These are phyloP conservation scores for Lithosia quadra DNA, from an alignment of 2,888 invertebrate species.

Conservation along the genomic window DNA sequence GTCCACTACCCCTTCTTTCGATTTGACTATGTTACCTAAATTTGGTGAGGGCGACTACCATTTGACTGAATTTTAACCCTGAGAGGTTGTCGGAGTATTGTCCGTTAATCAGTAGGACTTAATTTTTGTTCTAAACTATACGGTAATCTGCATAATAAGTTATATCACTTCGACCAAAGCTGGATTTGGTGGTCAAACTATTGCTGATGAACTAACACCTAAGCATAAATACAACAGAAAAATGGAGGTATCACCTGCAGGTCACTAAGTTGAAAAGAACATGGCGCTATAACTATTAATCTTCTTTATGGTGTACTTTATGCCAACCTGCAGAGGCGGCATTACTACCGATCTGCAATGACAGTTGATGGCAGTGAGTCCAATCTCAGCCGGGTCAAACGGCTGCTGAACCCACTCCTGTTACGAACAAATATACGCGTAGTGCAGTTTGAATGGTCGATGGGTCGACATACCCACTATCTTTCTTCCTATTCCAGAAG, in stretches of 20 bases:
- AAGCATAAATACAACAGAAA: neutral
- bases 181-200: neutral
- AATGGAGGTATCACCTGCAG: neutral
- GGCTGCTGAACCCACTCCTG: slow-evolving; percentile 12
- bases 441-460: neutral
- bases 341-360: slow-evolving; percentile 7
- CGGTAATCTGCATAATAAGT: neutral
- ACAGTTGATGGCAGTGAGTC: slow-evolving; percentile 16
- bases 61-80: too few species aligned
- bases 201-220: neutral
- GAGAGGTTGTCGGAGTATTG: too few species aligned
- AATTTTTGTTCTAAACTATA: too few species aligned
- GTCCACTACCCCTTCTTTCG: too few species aligned
- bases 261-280: neutral
- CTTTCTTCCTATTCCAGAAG: neutral
- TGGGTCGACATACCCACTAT: neutral
- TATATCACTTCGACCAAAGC: too few species aligned
- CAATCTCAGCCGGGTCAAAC: slow-evolving; percentile 20
- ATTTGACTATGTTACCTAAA: too few species aligned
- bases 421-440: slow-evolving; percentile 1
- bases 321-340: neutral
- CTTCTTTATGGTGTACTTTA: slow-evolving; percentile 17
- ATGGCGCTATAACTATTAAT: slow-evolving; percentile 1
- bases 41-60: too few species aligned
- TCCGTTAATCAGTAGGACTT: too few species aligned